These are phyloP conservation scores for Nycticebus coucang DNA, from an alignment of 2,113 vertebrate species.

Conservation along the genomic window DNA sequence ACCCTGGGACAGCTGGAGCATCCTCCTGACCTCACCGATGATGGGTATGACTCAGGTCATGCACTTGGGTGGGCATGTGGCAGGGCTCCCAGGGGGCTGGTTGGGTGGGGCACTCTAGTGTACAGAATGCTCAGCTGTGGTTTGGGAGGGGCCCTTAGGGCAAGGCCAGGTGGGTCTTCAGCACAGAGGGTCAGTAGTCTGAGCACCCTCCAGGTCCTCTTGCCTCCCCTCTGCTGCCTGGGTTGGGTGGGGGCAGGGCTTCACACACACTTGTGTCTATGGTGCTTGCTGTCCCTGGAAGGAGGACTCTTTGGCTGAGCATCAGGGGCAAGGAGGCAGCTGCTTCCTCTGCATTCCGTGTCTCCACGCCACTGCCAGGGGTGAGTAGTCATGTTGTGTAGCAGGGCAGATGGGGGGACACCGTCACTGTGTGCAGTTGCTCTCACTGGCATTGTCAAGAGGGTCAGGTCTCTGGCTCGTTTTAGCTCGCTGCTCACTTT, in stretches of 20 bases:
- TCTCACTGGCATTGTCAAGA: background rate
- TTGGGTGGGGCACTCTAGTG: background rate
- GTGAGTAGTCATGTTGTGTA: constrained; percentile 10
- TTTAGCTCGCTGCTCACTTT: background rate
- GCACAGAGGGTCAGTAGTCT: background rate
- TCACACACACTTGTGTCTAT: background rate
- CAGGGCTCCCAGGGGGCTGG: background rate
- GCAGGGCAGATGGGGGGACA: background rate
- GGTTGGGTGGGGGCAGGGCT: background rate
- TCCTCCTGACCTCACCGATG: constrained; percentile 71
- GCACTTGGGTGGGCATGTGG: background rate
- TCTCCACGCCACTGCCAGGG: constrained; percentile 60
- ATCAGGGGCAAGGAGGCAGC: constrained; percentile 32
- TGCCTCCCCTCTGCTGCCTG: too few species aligned
- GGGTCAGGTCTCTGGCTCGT: background rate
- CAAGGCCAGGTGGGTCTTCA: background rate
- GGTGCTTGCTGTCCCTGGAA: constrained; percentile 4
- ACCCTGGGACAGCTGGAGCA: constrained; percentile 87
- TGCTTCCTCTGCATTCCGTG: background rate
- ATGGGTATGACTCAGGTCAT: constrained; percentile 85
- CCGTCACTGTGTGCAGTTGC: background rate
- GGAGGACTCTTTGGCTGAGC: constrained; percentile 71
- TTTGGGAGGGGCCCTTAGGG: background rate
- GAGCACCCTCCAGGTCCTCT: background rate
- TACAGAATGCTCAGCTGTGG: background rate